A percentile compares a stretch with the other conserved stretches of the same genome.
phyloP scores from a whole-genome alignment of 1,140 invertebrate species.

The Calliphora vicina region DNA sequence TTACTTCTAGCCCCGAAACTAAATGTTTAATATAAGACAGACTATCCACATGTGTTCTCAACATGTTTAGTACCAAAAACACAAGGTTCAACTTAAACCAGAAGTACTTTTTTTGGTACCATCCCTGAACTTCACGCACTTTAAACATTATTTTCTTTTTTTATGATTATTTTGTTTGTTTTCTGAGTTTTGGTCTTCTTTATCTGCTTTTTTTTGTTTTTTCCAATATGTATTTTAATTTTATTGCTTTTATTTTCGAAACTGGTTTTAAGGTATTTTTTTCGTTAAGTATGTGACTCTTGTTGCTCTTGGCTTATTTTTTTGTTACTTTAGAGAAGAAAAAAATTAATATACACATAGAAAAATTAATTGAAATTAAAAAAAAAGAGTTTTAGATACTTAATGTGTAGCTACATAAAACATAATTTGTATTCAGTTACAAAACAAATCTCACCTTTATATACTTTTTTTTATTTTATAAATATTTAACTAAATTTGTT shows the following conservation, averaged over 20 bases:
- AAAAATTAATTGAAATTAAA: background rate
- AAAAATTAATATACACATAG: background rate
- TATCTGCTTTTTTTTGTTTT: slow-evolving; percentile 7
- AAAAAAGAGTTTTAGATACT: background rate
- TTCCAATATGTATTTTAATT: slow-evolving; percentile 24
- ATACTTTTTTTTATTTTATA: background rate
- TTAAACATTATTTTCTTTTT: background rate
- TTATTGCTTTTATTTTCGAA: slow-evolving; percentile 40
- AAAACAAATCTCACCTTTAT: slow-evolving; percentile 2
- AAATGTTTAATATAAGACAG: too few species aligned
- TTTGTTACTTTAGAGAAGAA: background rate
- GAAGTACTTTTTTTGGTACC: too few species aligned
- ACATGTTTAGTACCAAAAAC: too few species aligned
- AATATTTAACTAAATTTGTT: background rate
- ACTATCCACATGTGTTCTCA: too few species aligned
- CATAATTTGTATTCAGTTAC: too few species aligned
- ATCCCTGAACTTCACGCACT: background rate
- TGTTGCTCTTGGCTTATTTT: slow-evolving; percentile 1
- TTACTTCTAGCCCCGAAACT: too few species aligned
- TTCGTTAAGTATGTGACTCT: background rate
- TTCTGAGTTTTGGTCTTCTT: slow-evolving; percentile 17
- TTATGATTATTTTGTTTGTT: background rate
- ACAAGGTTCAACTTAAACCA: too few species aligned
- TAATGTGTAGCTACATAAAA: too few species aligned
- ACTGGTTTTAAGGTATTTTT: slow-evolving; percentile 62